phyloP scores from a whole-genome alignment of 2,888 invertebrate genomes.

The Trilocha varians region DNA sequence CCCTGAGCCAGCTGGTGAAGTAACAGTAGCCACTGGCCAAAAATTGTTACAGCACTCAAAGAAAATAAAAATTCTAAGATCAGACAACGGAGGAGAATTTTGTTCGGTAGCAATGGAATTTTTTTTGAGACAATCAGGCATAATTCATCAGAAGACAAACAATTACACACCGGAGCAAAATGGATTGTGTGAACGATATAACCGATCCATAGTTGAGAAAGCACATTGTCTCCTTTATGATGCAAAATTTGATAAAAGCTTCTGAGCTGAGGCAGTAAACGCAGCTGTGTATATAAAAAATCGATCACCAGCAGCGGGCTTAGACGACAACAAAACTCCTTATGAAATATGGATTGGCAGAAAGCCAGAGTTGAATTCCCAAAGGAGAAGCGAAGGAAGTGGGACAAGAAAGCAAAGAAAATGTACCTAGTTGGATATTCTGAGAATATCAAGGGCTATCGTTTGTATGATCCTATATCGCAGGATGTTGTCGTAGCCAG shows the following conservation, averaged over 20 bases:
- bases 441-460: constrained; percentile 18
- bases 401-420: constrained; percentile 16
- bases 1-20: too few species aligned
- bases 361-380: constrained; percentile 13
- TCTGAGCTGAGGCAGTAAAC: constrained; percentile 9
- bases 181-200: constrained; percentile 9
- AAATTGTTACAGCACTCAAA: too few species aligned
- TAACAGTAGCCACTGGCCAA: too few species aligned
- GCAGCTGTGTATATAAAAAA: constrained; percentile 10
- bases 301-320: constrained; percentile 2
- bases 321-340: constrained; percentile 9
- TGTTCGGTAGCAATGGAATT: constrained; percentile 5
- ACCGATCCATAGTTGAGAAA: constrained; percentile 10
- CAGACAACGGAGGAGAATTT: constrained; percentile 7
- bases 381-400: constrained; percentile 15
- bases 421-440: constrained; percentile 15
- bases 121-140: constrained; percentile 6
- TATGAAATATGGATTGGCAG: constrained; percentile 15
- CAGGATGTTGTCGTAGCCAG: neutral
- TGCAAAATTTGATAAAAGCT: constrained; percentile 4
- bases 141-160: constrained; percentile 12
- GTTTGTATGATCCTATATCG: constrained; percentile 14
- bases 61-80: constrained; percentile 8
- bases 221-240: constrained; percentile 10
- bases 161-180: constrained; percentile 11